phyloP scores from a whole-genome alignment of 2,888 invertebrate genomes.

The Branchellion lobata region DNA sequence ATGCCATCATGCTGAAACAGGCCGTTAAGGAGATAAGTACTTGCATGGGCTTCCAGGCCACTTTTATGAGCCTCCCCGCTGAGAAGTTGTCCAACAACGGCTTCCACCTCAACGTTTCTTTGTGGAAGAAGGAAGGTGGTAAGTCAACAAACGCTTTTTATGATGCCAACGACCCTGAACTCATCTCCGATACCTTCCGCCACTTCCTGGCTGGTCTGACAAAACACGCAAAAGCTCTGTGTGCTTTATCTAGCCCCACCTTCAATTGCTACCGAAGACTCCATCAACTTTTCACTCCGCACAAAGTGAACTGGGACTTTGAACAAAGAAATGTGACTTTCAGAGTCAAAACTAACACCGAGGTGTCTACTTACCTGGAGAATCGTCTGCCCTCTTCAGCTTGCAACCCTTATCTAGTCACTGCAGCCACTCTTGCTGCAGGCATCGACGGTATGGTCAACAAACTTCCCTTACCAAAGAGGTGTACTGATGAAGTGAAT shows the following conservation, averaged over 20 bases:
- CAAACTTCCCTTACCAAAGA: conserved; percentile 17
- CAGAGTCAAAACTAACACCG: conserved; percentile 36
- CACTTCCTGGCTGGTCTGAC: conserved; percentile 48
- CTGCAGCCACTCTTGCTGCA: conserved; percentile 48
- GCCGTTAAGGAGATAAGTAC: conserved; percentile 47
- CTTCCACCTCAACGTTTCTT: conserved; percentile 50
- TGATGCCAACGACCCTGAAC: conserved; percentile 33
- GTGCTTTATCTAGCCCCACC: conserved; percentile 45
- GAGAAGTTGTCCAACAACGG: conserved; percentile 41
- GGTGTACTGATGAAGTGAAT: neutral
- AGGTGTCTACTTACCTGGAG: conserved; percentile 42
- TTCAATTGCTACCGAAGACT: conserved; percentile 48
- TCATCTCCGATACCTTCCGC: conserved; percentile 38
- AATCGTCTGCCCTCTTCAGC: conserved; percentile 45
- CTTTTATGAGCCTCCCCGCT: conserved; percentile 50
- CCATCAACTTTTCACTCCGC: conserved; percentile 22
- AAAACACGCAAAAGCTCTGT: conserved; percentile 46
- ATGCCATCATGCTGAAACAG: conserved; percentile 40
- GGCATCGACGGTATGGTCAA: conserved; percentile 49
- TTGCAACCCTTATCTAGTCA: conserved; percentile 47
- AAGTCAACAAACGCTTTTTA: conserved; percentile 41
- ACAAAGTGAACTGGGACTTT: conserved; percentile 42
- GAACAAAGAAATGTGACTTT: conserved; percentile 35
- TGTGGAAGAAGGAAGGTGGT: conserved; percentile 41
- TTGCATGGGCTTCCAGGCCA: conserved; percentile 40